phyloP scores from a whole-genome alignment of 2,113 vertebrate genomes.

The Physeter macrocephalus region DNA sequence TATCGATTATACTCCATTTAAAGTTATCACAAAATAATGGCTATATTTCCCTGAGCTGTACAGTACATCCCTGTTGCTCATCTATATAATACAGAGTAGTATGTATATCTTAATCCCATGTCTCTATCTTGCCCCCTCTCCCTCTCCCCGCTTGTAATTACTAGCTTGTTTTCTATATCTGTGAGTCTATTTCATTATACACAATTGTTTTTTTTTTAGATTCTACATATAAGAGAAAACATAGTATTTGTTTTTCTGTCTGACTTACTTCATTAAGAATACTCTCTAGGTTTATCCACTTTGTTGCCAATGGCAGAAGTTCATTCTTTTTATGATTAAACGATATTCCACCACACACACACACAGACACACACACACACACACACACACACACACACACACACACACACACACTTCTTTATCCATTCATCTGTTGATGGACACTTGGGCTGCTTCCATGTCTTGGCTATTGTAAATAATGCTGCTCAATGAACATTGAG shows the following conservation, averaged over 20 bases:
- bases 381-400: neutral
- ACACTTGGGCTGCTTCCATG: neutral
- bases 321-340: neutral
- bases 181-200: neutral
- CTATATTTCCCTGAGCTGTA: neutral
- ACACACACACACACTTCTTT: neutral
- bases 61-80: accelerated
- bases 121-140: neutral
- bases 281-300: neutral
- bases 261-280: neutral
- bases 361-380: too few relatives aligned
- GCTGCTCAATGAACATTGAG: neutral
- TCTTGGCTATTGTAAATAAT: neutral
- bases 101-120: neutral
- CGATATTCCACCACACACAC: neutral
- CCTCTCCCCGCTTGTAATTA: neutral
- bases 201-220: neutral
- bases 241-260: neutral
- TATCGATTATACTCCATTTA: neutral
- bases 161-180: neutral
- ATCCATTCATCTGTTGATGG: neutral
- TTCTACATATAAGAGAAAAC: neutral
- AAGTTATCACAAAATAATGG: neutral
- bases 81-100: neutral
- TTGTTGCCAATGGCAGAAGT: neutral